Conservation (phyloP, 2,888 invertebrate genomes). For the Fabriciana adippe region DNA sequence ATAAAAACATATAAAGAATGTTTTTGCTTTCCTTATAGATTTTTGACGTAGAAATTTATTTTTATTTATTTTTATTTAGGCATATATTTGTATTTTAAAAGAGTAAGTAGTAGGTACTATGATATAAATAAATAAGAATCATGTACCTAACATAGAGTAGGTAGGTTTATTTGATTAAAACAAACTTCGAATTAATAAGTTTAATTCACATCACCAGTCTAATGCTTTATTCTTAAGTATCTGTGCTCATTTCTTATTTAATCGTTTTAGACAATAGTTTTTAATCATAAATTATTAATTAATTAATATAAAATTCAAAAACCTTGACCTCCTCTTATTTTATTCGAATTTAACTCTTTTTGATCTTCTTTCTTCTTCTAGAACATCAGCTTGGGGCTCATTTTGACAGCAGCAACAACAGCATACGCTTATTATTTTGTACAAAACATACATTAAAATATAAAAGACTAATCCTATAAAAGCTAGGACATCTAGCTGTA, state of each 20-base stretch:
- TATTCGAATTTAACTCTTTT: slow-evolving; percentile 76
- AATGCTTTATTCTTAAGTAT: slow-evolving; percentile 26
- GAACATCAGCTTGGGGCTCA: slow-evolving; percentile 45
- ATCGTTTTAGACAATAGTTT: background rate
- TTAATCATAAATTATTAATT: slow-evolving; percentile 1
- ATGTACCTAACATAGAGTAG: background rate
- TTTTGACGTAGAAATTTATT: no score
- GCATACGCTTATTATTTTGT: slow-evolving; percentile 60
- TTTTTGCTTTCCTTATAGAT: no score
- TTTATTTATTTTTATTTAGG: no score
- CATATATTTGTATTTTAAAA: background rate
- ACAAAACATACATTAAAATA: slow-evolving; percentile 58
- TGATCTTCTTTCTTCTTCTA: slow-evolving; percentile 55
- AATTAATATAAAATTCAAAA: background rate
- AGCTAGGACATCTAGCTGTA: slow-evolving; percentile 70
- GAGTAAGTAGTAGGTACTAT: no score
- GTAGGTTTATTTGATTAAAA: background rate
- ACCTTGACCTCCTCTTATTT: slow-evolving; percentile 14
- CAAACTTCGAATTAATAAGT: slow-evolving; percentile 5
- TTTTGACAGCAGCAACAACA: slow-evolving; percentile 66
- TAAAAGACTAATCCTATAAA: slow-evolving; percentile 64
- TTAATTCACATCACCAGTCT: slow-evolving; percentile 27
- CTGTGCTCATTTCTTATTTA: slow-evolving; percentile 5
- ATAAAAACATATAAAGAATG: no score
- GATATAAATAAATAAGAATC: no score